Percentiles rank a stretch among this genome's conserved stretches.
phyloP scores from a whole-genome alignment of 2,113 vertebrate genomes.

The Rhagologus leucostigma region DNA sequence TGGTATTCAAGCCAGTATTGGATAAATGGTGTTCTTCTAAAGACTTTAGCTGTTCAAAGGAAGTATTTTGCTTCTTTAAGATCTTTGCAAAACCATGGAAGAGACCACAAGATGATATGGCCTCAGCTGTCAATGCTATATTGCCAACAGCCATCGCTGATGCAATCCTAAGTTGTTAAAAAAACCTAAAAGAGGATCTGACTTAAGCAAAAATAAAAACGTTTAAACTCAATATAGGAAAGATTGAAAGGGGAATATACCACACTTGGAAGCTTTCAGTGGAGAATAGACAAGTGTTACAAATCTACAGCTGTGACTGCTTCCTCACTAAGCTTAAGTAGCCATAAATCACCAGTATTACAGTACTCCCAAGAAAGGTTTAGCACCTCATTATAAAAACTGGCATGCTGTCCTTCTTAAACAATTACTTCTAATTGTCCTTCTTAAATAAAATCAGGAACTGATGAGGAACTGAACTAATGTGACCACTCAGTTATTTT shows the following conservation, averaged over 20 bases:
- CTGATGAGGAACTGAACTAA: background rate
- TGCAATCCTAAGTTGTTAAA: background rate
- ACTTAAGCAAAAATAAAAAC: background rate
- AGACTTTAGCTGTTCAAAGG: background rate
- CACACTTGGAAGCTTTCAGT: background rate
- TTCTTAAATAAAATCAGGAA: background rate
- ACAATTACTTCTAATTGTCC: background rate
- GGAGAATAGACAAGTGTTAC: background rate
- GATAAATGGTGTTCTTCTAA: background rate
- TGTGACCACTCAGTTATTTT: background rate
- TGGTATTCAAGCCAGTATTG: background rate
- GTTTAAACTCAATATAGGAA: background rate
- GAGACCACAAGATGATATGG: background rate
- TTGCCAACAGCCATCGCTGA: background rate
- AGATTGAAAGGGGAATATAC: background rate
- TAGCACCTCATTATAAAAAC: background rate
- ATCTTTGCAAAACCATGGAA: background rate
- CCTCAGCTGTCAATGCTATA: background rate
- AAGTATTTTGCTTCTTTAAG: background rate
- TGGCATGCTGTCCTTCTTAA: background rate
- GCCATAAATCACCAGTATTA: background rate
- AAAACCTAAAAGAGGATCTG: background rate
- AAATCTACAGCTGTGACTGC: background rate
- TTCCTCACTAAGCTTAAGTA: background rate
- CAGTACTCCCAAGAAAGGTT: background rate